Conservation (phyloP, 2,797 vertebrate species). For the Chelonia mydas region DNA sequence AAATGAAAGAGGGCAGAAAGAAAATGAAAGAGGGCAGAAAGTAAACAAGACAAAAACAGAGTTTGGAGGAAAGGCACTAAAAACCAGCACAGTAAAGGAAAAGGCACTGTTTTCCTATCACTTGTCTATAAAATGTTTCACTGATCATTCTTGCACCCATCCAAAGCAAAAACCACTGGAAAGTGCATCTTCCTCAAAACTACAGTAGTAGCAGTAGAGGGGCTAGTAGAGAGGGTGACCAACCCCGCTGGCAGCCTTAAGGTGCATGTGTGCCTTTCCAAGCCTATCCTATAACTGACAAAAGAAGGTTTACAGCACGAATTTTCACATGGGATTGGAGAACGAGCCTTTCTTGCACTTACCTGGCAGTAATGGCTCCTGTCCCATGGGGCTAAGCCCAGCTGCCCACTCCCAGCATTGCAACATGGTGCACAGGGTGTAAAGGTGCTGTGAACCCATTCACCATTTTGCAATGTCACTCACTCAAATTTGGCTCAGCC, state of each 20-base stretch:
- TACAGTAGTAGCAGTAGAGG: not conserved
- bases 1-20: not conserved
- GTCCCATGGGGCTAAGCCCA: not conserved
- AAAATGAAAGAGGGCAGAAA: not conserved
- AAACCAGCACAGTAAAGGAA: not conserved
- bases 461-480: no score
- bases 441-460: not conserved
- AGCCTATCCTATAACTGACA: not conserved
- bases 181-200: not conserved
- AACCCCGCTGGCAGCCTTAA: not conserved
- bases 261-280: not conserved
- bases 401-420: not conserved
- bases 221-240: not conserved
- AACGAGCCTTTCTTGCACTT: not conserved
- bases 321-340: not conserved
- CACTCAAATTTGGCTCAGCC: not conserved
- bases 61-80: rapidly evolving
- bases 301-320: not conserved
- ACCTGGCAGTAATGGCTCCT: no score
- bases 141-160: not conserved
- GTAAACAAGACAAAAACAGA: not conserved
- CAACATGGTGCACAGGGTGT: not conserved
- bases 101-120: not conserved
- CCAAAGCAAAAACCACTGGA: not conserved
- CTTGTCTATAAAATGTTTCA: not conserved